Percentiles rank a stretch among this genome's conserved stretches.
Conservation (phyloP, 35 echinoderm and acorn worm genomes). For the Lytechinus variegatus region DNA sequence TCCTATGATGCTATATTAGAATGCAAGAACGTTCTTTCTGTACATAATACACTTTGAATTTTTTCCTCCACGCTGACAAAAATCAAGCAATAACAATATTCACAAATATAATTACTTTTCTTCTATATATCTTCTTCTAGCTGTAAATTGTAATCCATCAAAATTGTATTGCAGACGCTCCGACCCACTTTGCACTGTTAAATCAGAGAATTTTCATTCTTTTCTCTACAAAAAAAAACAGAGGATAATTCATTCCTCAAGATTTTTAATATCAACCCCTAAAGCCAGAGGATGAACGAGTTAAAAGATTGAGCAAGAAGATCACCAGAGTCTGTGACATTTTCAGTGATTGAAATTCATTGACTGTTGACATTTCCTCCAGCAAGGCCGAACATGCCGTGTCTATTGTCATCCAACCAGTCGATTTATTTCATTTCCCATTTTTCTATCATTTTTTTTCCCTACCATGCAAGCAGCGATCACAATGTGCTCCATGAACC, state of each 20-base stretch:
- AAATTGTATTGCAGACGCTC: no score
- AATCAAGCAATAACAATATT: no score
- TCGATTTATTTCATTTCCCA: slow-evolving; percentile 4
- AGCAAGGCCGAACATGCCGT: background rate
- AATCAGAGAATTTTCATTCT: background rate
- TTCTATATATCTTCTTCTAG: no score
- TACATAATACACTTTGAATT: no score
- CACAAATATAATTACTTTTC: no score
- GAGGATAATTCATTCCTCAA: background rate
- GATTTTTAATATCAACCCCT: background rate
- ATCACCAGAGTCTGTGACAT: background rate
- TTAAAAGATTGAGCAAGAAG: background rate
- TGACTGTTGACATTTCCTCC: background rate
- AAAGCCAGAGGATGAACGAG: background rate
- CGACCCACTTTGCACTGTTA: background rate
- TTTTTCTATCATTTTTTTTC: slow-evolving; percentile 14
- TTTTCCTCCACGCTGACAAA: no score
- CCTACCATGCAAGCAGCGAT: background rate
- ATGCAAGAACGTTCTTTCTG: no score
- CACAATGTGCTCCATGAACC: background rate
- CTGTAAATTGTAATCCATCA: no score
- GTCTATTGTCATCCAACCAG: background rate
- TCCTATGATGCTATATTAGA: no score
- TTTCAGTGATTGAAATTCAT: background rate
- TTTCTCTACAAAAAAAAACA: background rate